Evolutionary conservation across 2,888 invertebrate genomes (phyloP), one percentile per base, ranked within the genome.

Genomic region (Eugnorisma glareosa): DNA sequence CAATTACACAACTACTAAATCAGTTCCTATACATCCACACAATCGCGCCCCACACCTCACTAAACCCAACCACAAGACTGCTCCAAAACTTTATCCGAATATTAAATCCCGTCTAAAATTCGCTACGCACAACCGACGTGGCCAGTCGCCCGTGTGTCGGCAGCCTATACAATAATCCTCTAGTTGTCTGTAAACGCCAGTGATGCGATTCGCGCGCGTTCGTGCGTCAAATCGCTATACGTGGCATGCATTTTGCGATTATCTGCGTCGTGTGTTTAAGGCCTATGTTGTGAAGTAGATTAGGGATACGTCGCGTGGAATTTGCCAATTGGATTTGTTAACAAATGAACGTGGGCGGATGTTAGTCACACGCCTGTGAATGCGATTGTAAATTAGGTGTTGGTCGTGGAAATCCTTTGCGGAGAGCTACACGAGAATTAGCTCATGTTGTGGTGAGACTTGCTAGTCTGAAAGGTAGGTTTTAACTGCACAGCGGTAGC

Each of bases 191-290:
- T 85, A 84, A 83, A 78, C 78, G 67, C 59, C 80, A 86, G 76
- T 66, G 83, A 83, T 84, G 87, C 86, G 87, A 82, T 75, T 73
- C 67, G 69, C 51, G 64, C 24, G 83, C 86, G 80, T 84, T 82
- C 86, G 86, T 88, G 88, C 84, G 84, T 84, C 72, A 88, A 88
- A 88, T 84, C 88, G 78, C 82, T 67, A 67, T 77, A 85, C 87
- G 85, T 81, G 85, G 82, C 76, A n/a, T 84, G 83, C 83, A 83
- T 87, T 87, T 79, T 71, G 83, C 87, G 83, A 85, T 85, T 85
- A 82, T 78, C 75, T 63, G 75, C 81, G 72, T 78, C 74, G 77
- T 85, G 77, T 78, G 81, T 78, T 69, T 69, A 79, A 81, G 67
- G 79, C 66, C 72, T 66, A 37, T 75, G 68, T 71, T 82, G 64